These are phyloP conservation scores for Mercenaria mercenaria DNA, from an alignment of 1,140 invertebrate genomes.

Conservation along the genomic window DNA sequence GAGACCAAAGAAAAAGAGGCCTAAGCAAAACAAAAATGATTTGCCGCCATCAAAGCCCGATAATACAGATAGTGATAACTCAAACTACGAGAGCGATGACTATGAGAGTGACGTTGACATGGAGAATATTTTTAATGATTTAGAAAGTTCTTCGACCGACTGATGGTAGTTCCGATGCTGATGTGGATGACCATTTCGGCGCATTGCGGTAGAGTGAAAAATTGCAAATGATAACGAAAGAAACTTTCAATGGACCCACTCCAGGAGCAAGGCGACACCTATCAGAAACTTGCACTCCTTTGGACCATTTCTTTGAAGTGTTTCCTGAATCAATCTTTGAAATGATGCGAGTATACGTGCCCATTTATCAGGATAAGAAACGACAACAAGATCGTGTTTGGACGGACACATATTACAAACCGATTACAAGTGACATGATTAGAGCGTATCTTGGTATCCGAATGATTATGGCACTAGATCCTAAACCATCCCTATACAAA, in stretches of 20 bases:
- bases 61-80: no score
- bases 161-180: no score
- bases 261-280: background rate
- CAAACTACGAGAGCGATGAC: no score
- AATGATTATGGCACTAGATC: background rate
- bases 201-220: no score
- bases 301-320: conserved; percentile 20
- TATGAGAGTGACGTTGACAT: no score
- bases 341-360: background rate
- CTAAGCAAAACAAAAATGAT: no score
- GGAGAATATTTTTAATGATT: no score
- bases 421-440: background rate
- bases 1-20: no score
- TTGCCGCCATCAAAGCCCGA: no score
- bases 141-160: no score
- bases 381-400: background rate
- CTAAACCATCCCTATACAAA: background rate
- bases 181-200: no score
- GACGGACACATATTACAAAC: background rate
- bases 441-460: background rate
- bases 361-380: background rate
- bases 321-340: background rate
- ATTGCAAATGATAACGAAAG: background rate
- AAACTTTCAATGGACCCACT: background rate
- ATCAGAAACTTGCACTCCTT: background rate